Base-by-base conservation (phyloP, 2,113 vertebrate species). In the Microtus ochrogaster region DNA sequence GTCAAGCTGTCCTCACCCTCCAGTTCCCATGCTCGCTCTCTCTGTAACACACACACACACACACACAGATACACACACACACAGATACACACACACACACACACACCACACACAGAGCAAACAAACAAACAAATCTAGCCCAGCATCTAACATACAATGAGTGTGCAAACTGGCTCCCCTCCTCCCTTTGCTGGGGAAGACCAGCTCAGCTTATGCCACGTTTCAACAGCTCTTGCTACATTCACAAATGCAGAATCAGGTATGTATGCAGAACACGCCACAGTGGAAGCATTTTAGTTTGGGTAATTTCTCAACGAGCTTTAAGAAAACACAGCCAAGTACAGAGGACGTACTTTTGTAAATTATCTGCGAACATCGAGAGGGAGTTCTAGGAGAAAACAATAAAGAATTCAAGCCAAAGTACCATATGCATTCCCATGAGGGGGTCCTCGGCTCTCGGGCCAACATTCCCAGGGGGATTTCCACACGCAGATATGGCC, bases 291-390 rank as follows among this genome's bases (percentile, higher is more conserved):
- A 76, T 74, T 89, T 92, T 49, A 90, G 79, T 85, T 87, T 13
- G 65, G 4, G 13, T 91, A 76, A 90, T 94, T 96, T 97, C 97
- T 77, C 68, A 85, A 0, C 68, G 89, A 93, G 61, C 96, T 98
- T 77, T 90, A 91, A n/a, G 65, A 85, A 85, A 96, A 70, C 0
- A 79, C 90, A 72, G 24, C n/a, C 5, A 22, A 93, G 84, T 77
- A 87, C 0, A 7, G 55, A 49, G 72, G 86, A 91, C 8, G 0
- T 6, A 74, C 52, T 89, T 94, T 86, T 47, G 33, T 94, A 83
- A 96, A 93, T 76, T 28, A 47, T 79, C 74, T 84, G 89, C 82
- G 76, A 91, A 94, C 73, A 92, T 49, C 73, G 78, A 63, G 70
- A 90, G 61, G 52, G 76, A 91, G 61, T 21, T 44, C 78, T 1